A percentile compares a stretch with the other conserved stretches of the same genome.
phyloP scores from a whole-genome alignment of 2,113 vertebrate genomes.

The Pituophis catenifer region DNA sequence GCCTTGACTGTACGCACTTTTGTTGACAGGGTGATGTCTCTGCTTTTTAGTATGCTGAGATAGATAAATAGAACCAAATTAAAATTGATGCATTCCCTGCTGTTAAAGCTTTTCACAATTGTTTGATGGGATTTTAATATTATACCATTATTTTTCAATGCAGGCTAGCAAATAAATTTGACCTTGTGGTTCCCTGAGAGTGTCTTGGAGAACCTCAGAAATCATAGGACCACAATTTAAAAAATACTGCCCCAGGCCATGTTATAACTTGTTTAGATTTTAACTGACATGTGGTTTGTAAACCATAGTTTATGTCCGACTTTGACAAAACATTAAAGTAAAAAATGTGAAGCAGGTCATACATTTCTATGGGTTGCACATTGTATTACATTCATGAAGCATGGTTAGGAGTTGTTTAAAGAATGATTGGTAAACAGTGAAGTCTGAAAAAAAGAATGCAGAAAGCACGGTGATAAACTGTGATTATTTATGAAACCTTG shows the following conservation, averaged over 20 bases:
- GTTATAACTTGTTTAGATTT: not conserved
- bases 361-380: not conserved
- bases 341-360: not conserved
- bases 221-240: not conserved
- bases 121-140: not conserved
- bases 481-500: not conserved
- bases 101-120: not conserved
- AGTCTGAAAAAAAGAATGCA: not conserved
- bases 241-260: not conserved
- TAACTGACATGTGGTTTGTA: not conserved
- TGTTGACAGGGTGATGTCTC: too few relatives aligned
- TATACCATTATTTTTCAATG: not conserved
- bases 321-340: not conserved
- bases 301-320: not conserved
- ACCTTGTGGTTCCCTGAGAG: not conserved
- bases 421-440: not conserved
- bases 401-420: not conserved
- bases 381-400: not conserved
- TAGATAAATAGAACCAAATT: not conserved
- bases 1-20: too few relatives aligned
- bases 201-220: not conserved
- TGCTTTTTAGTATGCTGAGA: too few relatives aligned
- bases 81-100: not conserved
- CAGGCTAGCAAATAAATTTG: not conserved
- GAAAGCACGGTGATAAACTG: not conserved